phyloP scores from a whole-genome alignment of 2,888 invertebrate species.

The Leptopterna dolabrata region DNA sequence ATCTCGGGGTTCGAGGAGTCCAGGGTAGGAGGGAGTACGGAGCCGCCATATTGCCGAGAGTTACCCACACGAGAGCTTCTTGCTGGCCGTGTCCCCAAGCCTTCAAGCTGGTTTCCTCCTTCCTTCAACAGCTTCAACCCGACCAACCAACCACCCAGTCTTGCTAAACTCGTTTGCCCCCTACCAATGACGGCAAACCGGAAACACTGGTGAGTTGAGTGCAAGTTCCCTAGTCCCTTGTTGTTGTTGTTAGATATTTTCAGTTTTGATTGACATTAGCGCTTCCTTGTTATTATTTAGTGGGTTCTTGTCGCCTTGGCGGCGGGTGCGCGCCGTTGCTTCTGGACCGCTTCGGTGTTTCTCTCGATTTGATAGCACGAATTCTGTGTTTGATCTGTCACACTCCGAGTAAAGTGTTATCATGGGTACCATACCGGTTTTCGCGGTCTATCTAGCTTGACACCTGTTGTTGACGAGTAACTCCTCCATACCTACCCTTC shows the following conservation, averaged over 20 bases:
- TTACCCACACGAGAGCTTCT: constrained; percentile 28
- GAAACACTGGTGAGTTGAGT: constrained; percentile 55
- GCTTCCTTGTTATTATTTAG: constrained; percentile 34
- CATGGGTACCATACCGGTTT: constrained; percentile 7
- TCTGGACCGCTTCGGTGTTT: neutral
- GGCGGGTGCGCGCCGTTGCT: constrained; percentile 1
- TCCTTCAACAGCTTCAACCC: constrained; percentile 26
- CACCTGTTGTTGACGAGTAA: neutral
- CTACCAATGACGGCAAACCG: constrained; percentile 54
- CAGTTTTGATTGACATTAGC: constrained; percentile 43
- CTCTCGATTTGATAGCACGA: neutral
- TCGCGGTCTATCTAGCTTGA: constrained; percentile 9
- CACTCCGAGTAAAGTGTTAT: neutral
- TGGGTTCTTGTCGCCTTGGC: neutral
- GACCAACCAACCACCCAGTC: constrained; percentile 44
- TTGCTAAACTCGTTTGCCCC: constrained; percentile 55
- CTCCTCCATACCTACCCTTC: neutral
- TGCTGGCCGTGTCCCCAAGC: constrained; percentile 15
- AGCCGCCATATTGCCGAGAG: constrained; percentile 44
- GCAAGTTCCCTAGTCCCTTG: constrained; percentile 40
- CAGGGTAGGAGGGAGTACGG: constrained; percentile 14
- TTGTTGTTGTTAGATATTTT: constrained; percentile 40
- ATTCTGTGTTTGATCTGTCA: neutral
- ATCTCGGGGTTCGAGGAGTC: neutral
- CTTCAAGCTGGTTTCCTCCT: constrained; percentile 32